Evolutionary conservation across 2,888 invertebrate genomes (phyloP).

Genomic region (Linyphia triangularis): DNA sequence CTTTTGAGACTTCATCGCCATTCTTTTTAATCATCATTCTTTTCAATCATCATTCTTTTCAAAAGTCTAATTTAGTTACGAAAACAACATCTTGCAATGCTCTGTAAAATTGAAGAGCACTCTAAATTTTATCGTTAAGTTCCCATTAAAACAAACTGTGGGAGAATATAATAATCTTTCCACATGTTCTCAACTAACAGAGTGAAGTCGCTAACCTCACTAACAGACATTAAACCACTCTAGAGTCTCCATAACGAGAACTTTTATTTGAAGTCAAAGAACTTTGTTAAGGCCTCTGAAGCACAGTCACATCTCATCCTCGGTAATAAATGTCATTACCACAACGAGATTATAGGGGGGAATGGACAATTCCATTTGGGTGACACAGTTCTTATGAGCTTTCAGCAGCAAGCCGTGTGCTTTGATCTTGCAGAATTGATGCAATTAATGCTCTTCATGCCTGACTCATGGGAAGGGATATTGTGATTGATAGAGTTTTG

Average conservation of each 20-base stretch:
- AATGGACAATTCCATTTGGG: slow-evolving; percentile 18
- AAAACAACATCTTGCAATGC: too few species aligned
- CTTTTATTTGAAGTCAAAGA: slow-evolving; percentile 11
- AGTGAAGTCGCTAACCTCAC: too few species aligned
- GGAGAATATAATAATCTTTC: too few species aligned
- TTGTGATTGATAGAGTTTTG: neutral
- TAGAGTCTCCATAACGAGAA: neutral
- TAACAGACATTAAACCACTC: too few species aligned
- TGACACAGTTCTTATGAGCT: slow-evolving; percentile 34
- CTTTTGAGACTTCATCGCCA: too few species aligned
- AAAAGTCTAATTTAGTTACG: too few species aligned
- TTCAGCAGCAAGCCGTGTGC: neutral
- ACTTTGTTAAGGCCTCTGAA: slow-evolving; percentile 1
- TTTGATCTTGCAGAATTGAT: slow-evolving; percentile 24
- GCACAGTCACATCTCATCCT: neutral
- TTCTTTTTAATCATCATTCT: too few species aligned
- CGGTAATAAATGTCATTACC: slow-evolving; percentile 41
- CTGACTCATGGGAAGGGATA: neutral
- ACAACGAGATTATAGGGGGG: slow-evolving; percentile 23
- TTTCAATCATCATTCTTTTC: too few species aligned
- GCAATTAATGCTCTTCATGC: slow-evolving; percentile 27
- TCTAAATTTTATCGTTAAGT: too few species aligned
- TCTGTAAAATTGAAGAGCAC: too few species aligned
- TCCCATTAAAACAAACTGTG: too few species aligned
- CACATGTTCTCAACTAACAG: too few species aligned